A percentile compares a stretch with the other conserved stretches of the same genome.
Conservation (phyloP, 2,888 invertebrate genomes). For the Proisotoma minuta region DNA sequence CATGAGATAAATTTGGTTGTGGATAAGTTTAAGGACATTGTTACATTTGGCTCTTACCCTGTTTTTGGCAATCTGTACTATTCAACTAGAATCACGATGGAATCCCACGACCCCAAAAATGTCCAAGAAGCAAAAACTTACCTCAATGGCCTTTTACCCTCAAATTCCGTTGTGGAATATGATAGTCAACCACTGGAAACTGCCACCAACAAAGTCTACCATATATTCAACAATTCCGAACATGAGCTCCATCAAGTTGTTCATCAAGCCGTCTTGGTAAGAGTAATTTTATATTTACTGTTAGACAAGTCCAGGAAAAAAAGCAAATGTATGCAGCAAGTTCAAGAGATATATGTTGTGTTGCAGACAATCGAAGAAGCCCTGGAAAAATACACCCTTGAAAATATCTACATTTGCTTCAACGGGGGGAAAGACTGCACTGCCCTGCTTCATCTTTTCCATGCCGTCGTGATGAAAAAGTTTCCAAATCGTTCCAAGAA, state of each 20-base stretch:
- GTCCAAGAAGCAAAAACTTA: constrained; percentile 51
- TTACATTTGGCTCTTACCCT: constrained; percentile 61
- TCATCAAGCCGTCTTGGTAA: constrained; percentile 47
- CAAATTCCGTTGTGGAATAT: constrained; percentile 53
- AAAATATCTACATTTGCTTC: constrained; percentile 83
- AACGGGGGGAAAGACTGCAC: constrained; percentile 99
- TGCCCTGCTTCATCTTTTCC: constrained; percentile 70
- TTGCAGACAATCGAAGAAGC: constrained; percentile 62
- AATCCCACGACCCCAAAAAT: constrained; percentile 51
- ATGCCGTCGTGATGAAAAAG: constrained; percentile 53
- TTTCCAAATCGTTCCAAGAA: constrained; percentile 46
- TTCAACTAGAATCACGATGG: constrained; percentile 56
- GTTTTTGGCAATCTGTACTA: constrained; percentile 54
- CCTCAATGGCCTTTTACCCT: constrained; percentile 51
- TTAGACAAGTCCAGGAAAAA: too few relatives aligned
- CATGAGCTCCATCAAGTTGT: constrained; percentile 43
- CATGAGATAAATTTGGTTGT: constrained; percentile 53
- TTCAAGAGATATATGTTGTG: too few relatives aligned
- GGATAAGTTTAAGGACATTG: constrained; percentile 52
- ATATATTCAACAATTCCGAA: constrained; percentile 27
- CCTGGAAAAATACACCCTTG: constrained; percentile 60
- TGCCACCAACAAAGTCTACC: constrained; percentile 44
- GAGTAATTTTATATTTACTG: constrained; percentile 3
- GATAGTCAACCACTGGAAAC: constrained; percentile 51
- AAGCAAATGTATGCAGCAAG: too few relatives aligned